Conservation (phyloP, 2,797 vertebrate species). For the Chelmon rostratus region DNA sequence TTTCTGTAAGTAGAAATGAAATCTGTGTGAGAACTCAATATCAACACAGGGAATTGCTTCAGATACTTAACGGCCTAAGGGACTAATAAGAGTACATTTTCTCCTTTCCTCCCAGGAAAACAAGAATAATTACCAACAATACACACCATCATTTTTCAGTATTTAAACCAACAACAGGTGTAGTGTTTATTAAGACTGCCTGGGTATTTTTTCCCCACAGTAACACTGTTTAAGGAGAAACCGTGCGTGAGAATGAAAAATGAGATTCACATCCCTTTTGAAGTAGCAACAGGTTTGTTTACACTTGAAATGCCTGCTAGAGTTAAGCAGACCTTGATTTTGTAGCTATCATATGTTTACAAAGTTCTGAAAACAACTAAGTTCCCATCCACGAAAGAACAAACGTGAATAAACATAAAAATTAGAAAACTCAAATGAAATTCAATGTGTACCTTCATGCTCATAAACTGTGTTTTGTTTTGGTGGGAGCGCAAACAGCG, state of each 20-base stretch:
- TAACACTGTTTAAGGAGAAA: neutral
- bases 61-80: constrained; percentile 27
- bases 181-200: constrained; percentile 17
- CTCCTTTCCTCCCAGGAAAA: constrained; percentile 35
- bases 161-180: constrained; percentile 26
- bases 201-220: constrained; percentile 5
- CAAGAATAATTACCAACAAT: constrained; percentile 37
- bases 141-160: constrained; percentile 5
- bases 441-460: neutral
- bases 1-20: constrained; percentile 39
- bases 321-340: constrained; percentile 24
- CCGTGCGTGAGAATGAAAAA: constrained; percentile 25
- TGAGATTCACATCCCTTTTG: constrained; percentile 12
- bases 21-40: constrained; percentile 34
- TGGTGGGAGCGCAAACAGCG: neutral
- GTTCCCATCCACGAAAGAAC: neutral
- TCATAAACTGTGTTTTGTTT: neutral
- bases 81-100: constrained; percentile 38
- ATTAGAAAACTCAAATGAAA: neutral
- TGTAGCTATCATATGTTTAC: constrained; percentile 11
- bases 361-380: constrained; percentile 8
- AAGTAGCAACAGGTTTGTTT: constrained; percentile 32
- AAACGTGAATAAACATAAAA: constrained; percentile 13
- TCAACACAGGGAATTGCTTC: constrained; percentile 27
- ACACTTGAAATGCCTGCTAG: neutral